Conservation (phyloP, 1,140 invertebrate species). For the Drosophila novamexicana region DNA sequence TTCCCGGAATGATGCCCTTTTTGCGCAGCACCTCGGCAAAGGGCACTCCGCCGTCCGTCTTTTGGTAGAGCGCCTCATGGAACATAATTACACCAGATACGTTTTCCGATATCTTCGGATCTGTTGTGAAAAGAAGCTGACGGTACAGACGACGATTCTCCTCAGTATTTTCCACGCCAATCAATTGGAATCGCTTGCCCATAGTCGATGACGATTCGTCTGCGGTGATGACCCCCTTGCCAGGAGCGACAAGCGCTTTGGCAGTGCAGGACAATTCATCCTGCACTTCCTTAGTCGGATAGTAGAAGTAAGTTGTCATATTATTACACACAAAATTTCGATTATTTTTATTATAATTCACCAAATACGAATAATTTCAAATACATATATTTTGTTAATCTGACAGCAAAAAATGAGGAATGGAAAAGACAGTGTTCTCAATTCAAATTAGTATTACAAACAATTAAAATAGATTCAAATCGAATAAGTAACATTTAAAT, state of each 20-base stretch:
- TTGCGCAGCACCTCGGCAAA: slow-evolving; percentile 92
- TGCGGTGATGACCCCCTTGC: slow-evolving; percentile 95
- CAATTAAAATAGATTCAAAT: background rate
- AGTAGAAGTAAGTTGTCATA: slow-evolving; percentile 92
- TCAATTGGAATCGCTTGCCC: slow-evolving; percentile 90
- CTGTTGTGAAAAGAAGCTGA: slow-evolving; percentile 96
- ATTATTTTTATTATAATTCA: background rate
- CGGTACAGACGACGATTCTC: slow-evolving; percentile 94
- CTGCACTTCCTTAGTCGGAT: slow-evolving; percentile 93
- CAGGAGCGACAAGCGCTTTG: slow-evolving; percentile 94
- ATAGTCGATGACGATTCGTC: slow-evolving; percentile 94
- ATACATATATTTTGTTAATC: background rate
- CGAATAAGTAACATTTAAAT: no score
- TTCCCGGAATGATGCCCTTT: slow-evolving; percentile 94
- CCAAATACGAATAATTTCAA: background rate
- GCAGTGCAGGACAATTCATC: slow-evolving; percentile 95
- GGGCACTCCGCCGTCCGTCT: slow-evolving; percentile 92
- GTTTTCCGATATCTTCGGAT: slow-evolving; percentile 89
- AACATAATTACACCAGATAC: slow-evolving; percentile 97
- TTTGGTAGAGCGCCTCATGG: slow-evolving; percentile 99
- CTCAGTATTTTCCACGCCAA: slow-evolving; percentile 92
- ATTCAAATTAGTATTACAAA: background rate
- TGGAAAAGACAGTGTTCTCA: no score
- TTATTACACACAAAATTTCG: slow-evolving; percentile 63
- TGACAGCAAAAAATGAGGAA: background rate